A percentile compares a stretch with the other conserved stretches of the same genome.
Conservation (phyloP, 1,140 invertebrate species). For the Dendrolimus punctatus region DNA sequence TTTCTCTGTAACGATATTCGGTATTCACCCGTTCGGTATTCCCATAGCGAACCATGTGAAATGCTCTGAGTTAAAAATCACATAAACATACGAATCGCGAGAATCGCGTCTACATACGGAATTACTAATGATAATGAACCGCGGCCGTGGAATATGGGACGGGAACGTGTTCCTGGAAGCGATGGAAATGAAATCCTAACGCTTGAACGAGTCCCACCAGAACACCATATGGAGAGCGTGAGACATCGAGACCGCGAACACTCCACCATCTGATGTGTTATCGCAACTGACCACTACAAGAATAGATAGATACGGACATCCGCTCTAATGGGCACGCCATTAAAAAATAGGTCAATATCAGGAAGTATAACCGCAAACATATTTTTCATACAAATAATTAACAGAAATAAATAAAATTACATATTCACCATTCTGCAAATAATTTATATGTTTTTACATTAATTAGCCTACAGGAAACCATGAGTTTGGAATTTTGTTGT, state of each 20-base stretch:
- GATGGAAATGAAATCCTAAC: slow-evolving; percentile 19
- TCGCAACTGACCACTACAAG: slow-evolving; percentile 25
- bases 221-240: slow-evolving; percentile 25
- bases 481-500: no score
- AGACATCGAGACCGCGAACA: slow-evolving; percentile 17
- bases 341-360: slow-evolving; percentile 46
- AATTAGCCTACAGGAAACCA: no score
- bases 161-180: slow-evolving; percentile 35
- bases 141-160: slow-evolving; percentile 22
- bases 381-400: slow-evolving; percentile 22
- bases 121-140: slow-evolving; percentile 46
- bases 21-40: slow-evolving; percentile 39
- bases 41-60: slow-evolving; percentile 61
- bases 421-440: no score
- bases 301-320: slow-evolving; percentile 42
- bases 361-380: slow-evolving; percentile 56
- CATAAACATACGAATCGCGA: slow-evolving; percentile 31
- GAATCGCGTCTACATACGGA: slow-evolving; percentile 27
- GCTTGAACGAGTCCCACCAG: not conserved
- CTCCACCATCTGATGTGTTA: slow-evolving; percentile 43
- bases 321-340: slow-evolving; percentile 28
- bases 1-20: slow-evolving; percentile 29
- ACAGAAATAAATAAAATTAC: no score
- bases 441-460: no score
- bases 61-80: slow-evolving; percentile 39